A percentile compares a stretch with the other conserved stretches of the same genome.
These are phyloP conservation scores for Bungarus multicinctus DNA, from an alignment of 2,113 vertebrate genomes.

Conservation along the genomic window DNA sequence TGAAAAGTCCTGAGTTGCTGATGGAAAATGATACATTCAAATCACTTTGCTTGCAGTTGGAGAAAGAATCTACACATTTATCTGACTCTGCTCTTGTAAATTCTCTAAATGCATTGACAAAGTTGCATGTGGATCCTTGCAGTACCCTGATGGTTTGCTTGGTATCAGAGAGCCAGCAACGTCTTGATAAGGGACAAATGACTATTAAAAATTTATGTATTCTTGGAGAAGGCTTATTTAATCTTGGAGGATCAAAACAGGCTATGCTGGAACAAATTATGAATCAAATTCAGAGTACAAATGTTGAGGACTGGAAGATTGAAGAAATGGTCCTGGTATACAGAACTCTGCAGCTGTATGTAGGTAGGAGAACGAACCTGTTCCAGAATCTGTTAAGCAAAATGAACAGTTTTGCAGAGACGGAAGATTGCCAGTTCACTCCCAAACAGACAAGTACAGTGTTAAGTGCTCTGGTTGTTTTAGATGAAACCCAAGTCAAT, in stretches of 20 bases:
- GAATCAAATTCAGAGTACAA: slow-evolving; percentile 64
- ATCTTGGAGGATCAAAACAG: slow-evolving; percentile 62
- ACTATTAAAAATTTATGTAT: slow-evolving; percentile 70
- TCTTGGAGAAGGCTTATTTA: slow-evolving; percentile 77
- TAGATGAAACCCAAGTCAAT: slow-evolving; percentile 74
- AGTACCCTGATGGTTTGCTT: slow-evolving; percentile 74
- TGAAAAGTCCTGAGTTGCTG: slow-evolving; percentile 62
- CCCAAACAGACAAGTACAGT: slow-evolving; percentile 68
- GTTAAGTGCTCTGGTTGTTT: slow-evolving; percentile 73
- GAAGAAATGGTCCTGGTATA: slow-evolving; percentile 75
- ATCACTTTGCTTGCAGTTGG: slow-evolving; percentile 77
- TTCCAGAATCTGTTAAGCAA: slow-evolving; percentile 74
- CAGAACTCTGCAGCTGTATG: slow-evolving; percentile 67
- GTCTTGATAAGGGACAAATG: slow-evolving; percentile 70
- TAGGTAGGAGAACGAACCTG: slow-evolving; percentile 44
- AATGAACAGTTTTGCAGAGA: slow-evolving; percentile 71
- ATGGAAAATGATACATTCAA: slow-evolving; percentile 71
- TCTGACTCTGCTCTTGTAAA: slow-evolving; percentile 72
- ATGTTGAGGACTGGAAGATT: slow-evolving; percentile 65
- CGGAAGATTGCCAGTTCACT: slow-evolving; percentile 61
- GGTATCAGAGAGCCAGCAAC: slow-evolving; percentile 74
- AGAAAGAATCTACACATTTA: slow-evolving; percentile 70
- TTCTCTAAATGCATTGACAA: slow-evolving; percentile 76
- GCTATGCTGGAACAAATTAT: slow-evolving; percentile 68
- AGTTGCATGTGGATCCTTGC: slow-evolving; percentile 73